These are phyloP conservation scores for Netelia virgata DNA, from an alignment of 2,888 invertebrate species.

Conservation along the genomic window DNA sequence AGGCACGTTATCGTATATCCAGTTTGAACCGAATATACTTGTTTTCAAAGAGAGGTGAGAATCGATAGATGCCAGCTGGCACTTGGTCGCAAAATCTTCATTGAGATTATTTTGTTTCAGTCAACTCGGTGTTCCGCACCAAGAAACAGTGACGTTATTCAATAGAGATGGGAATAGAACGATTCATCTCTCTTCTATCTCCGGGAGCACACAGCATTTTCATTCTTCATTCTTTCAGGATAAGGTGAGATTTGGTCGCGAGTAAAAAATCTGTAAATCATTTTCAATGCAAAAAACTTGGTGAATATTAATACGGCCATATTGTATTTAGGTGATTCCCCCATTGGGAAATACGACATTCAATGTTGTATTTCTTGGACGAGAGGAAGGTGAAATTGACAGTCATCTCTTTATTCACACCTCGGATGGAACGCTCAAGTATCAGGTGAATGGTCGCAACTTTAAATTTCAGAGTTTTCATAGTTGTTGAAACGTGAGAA, in stretches of 20 bases:
- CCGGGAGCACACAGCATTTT: slow-evolving; percentile 97
- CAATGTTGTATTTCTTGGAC: slow-evolving; percentile 97
- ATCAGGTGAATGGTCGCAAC: slow-evolving; percentile 87
- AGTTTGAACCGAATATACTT: slow-evolving; percentile 89
- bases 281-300: neutral
- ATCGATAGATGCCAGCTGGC: neutral
- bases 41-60: slow-evolving; percentile 90
- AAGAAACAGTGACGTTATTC: slow-evolving; percentile 94
- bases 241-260: slow-evolving; percentile 88
- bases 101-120: slow-evolving; percentile 85
- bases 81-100: neutral
- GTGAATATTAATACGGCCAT: neutral
- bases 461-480: slow-evolving; percentile 22
- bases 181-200: slow-evolving; percentile 96
- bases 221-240: slow-evolving; percentile 99
- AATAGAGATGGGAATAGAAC: slow-evolving; percentile 95
- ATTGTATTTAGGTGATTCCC: slow-evolving; percentile 90
- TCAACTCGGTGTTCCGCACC: slow-evolving; percentile 94
- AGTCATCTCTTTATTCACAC: slow-evolving; percentile 97
- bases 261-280: neutral
- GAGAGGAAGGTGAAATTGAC: slow-evolving; percentile 94
- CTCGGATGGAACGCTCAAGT: slow-evolving; percentile 95
- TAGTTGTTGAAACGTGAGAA: slow-evolving; percentile 23
- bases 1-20: slow-evolving; percentile 85
- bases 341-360: slow-evolving; percentile 97